These are phyloP conservation scores for Gastrophysa polygoni DNA, from an alignment of 2,888 invertebrate genomes.

Conservation along the genomic window DNA sequence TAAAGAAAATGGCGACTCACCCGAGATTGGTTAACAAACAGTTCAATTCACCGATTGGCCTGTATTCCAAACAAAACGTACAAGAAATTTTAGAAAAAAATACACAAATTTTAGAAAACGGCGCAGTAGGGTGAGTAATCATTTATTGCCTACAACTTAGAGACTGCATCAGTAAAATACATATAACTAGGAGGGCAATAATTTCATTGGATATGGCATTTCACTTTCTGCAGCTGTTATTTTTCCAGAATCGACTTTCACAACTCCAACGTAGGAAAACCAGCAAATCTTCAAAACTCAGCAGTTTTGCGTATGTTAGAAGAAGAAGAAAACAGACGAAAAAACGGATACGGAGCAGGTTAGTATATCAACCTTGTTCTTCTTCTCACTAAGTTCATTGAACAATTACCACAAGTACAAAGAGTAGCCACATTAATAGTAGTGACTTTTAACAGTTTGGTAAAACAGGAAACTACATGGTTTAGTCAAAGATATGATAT, in stretches of 20 bases:
- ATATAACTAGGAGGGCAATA: too few relatives aligned
- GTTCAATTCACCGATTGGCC: conserved; percentile 86
- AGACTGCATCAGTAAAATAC: too few relatives aligned
- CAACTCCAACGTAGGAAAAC: conserved; percentile 71
- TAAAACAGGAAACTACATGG: too few relatives aligned
- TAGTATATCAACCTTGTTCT: conserved; percentile 46
- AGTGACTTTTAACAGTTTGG: too few relatives aligned
- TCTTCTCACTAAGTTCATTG: too few relatives aligned
- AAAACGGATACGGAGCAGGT: conserved; percentile 69
- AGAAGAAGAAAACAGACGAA: conserved; percentile 77
- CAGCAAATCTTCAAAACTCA: conserved; percentile 82
- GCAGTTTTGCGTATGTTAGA: conserved; percentile 84
- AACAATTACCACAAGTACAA: too few relatives aligned
- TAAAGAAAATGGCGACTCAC: conserved; percentile 70
- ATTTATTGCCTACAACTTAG: background rate
- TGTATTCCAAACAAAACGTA: conserved; percentile 82
- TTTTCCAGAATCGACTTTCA: conserved; percentile 76
- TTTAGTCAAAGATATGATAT: too few relatives aligned
- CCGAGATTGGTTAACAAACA: conserved; percentile 83
- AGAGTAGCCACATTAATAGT: too few relatives aligned
- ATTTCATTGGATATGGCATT: too few relatives aligned
- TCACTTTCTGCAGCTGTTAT: too few relatives aligned
- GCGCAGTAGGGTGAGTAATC: conserved; percentile 76
- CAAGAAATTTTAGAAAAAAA: conserved; percentile 81
- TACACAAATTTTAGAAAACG: conserved; percentile 76